Conservation (phyloP, 30 jellyfish, hydroid and myxozoan genomes). For the Catostylus mosaicus region DNA sequence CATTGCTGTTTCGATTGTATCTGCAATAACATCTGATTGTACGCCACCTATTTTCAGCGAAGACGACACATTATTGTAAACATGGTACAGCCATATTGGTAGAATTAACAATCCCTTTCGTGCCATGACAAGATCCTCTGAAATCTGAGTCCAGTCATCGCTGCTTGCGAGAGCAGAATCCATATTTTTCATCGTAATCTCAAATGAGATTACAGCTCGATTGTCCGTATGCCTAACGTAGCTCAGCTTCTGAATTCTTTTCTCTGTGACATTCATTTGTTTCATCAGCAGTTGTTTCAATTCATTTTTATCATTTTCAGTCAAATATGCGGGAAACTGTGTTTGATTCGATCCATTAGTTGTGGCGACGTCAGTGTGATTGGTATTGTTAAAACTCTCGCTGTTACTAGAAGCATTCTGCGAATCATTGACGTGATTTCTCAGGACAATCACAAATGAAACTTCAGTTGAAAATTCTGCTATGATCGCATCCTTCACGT, state of each 20-base stretch:
- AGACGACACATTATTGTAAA: conserved; percentile 33
- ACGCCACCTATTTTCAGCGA: conserved; percentile 5
- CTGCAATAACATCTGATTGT: conserved; percentile 43
- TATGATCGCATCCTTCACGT: conserved; percentile 28
- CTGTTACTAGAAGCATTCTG: neutral
- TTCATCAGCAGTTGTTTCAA: conserved; percentile 7
- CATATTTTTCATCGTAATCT: conserved; percentile 27
- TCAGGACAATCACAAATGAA: conserved; percentile 6
- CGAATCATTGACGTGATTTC: too few relatives aligned
- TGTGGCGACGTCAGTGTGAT: too few relatives aligned
- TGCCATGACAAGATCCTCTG: conserved; percentile 62
- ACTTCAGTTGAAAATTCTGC: conserved; percentile 35
- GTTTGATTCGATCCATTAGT: neutral
- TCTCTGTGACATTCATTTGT: conserved; percentile 40
- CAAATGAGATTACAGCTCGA: conserved; percentile 44
- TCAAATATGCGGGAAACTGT: conserved; percentile 30
- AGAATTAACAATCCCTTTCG: conserved; percentile 55
- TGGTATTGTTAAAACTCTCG: neutral
- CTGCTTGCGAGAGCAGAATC: conserved; percentile 2
- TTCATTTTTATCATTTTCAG: neutral
- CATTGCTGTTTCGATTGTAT: conserved; percentile 32
- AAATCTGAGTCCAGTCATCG: conserved; percentile 56
- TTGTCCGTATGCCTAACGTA: neutral
- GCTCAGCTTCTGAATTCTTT: conserved; percentile 15
- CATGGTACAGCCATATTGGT: conserved; percentile 55